Percentiles rank a stretch among this genome's conserved stretches.
Evolutionary conservation across 2,113 vertebrate genomes (phyloP).

Genomic region (Aptenodytes patagonicus): DNA sequence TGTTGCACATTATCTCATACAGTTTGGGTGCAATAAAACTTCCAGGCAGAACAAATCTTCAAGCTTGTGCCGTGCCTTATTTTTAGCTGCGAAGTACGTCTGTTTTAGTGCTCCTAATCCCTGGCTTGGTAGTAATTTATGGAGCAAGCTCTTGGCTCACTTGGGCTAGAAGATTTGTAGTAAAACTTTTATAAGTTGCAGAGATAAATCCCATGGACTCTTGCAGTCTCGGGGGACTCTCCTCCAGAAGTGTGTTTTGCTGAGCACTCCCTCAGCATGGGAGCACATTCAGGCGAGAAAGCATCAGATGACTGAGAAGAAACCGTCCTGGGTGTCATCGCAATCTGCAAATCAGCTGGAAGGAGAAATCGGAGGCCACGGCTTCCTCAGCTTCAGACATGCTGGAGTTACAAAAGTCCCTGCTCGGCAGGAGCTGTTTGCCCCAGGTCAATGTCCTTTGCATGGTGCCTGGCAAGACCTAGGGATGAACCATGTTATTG

Average conservation of each 20-base stretch:
- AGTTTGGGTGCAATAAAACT: conserved; percentile 68
- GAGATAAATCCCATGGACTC: conserved; percentile 59
- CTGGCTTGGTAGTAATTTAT: conserved; percentile 65
- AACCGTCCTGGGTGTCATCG: neutral
- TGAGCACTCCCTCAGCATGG: neutral
- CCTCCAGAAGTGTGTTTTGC: conserved; percentile 13
- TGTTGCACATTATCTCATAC: conserved; percentile 63
- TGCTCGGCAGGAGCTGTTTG: neutral
- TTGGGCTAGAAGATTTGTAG: conserved; percentile 51
- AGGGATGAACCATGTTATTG: accelerated
- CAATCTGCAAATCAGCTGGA: neutral
- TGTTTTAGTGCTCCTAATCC: conserved; percentile 68
- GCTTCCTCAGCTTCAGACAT: neutral
- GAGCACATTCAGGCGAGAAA: neutral
- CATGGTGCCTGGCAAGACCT: neutral
- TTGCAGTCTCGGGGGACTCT: neutral
- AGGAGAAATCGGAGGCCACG: neutral
- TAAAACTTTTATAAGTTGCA: conserved; percentile 61
- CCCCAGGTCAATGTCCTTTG: neutral
- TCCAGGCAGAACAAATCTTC: conserved; percentile 65
- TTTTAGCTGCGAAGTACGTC: conserved; percentile 56
- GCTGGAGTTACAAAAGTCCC: neutral
- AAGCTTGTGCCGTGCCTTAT: conserved; percentile 54
- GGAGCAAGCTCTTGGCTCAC: conserved; percentile 14
- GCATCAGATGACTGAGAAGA: neutral